Evolutionary conservation across 23 tunicate genomes (phyloP), one percentile per base, ranked within the genome.

Genomic region (Aplidium turbinatum): DNA sequence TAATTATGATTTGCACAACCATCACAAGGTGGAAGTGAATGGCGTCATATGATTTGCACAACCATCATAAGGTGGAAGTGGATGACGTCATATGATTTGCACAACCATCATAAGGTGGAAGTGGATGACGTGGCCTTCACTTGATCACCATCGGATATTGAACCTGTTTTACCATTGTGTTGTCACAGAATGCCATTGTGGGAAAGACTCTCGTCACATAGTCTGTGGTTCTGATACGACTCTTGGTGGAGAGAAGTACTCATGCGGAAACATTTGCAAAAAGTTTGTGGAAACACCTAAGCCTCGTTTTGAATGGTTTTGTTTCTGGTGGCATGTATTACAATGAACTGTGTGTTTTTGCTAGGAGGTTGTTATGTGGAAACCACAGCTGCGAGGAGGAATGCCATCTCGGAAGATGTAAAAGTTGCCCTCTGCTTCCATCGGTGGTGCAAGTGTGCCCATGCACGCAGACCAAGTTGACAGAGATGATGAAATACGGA

Each of bases 371-470:
- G 34, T 42, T 19, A 13, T 92, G 98, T 75, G 98, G 83, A 19
- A 66, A 85, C 35, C 98, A 92, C 64, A 4, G 29, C 31, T 92
- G 98, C 62, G 72, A 68, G 33, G 48, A 47, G 6, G 13, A 38
- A 4, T 90, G 97, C 39, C 97, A 90, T 50, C 47, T 58, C n/a
- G 98, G 92, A n/a, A 38, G 38, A 9, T 92, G 98, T 34, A 47
- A 56, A 32, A 26, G 6, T 30, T 92, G 98, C 52, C 54, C 82
- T 33, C 39, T 79, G 29, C 72, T 60, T 46, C 98, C 92, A 25
- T 38, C 54, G 27, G 57, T 28, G 46, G 82, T 92, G 13, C 68
- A 45, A 26, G 42, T 55, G 38, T 92, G 98, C 54, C 92, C 92
- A 0, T 92, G 98, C 68, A 45, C 77, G 0, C 87, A 79, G 36